A percentile compares a stretch with the other conserved stretches of the same genome.
Evolutionary conservation across 1,140 invertebrate species (phyloP).

Genomic region (Drosophila persimilis): DNA sequence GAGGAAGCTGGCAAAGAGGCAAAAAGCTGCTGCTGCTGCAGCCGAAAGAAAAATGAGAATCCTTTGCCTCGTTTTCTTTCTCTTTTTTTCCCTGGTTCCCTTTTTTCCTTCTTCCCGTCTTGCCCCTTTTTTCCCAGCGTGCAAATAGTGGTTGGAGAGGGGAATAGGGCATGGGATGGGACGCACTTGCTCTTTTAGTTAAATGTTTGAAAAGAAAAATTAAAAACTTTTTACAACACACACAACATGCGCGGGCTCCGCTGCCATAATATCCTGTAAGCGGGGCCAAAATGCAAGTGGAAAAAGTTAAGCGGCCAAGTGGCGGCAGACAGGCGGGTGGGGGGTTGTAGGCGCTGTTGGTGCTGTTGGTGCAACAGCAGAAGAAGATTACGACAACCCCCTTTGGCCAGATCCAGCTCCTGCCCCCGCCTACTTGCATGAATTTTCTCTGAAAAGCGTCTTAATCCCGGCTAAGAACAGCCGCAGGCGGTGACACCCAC

Average conservation of each 20-base stretch:
- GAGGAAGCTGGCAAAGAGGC: constrained; percentile 37
- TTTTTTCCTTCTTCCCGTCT: no score
- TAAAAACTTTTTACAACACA: constrained; percentile 79
- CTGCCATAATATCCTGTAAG: constrained; percentile 60
- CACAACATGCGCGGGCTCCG: constrained; percentile 50
- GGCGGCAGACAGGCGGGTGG: constrained; percentile 1
- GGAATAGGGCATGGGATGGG: neutral
- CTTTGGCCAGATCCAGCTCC: neutral
- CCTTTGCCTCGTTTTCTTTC: constrained; percentile 34
- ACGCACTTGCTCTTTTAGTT: constrained; percentile 74
- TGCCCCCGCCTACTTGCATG: neutral
- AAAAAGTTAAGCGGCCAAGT: constrained; percentile 70
- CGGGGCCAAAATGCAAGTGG: constrained; percentile 62
- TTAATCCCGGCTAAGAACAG: constrained; percentile 50
- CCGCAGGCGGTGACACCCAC: constrained; percentile 49
- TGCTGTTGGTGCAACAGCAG: neutral
- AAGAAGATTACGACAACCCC: constrained; percentile 53
- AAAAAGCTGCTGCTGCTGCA: constrained; percentile 31
- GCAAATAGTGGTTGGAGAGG: neutral
- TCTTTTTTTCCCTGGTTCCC: constrained; percentile 7
- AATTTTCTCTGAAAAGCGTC: constrained; percentile 22
- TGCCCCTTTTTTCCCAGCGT: no score
- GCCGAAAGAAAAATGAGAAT: constrained; percentile 63
- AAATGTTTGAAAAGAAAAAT: constrained; percentile 81
- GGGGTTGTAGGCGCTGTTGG: neutral